These are phyloP conservation scores for Tholera decimalis DNA, from an alignment of 2,888 invertebrate species.

Conservation along the genomic window DNA sequence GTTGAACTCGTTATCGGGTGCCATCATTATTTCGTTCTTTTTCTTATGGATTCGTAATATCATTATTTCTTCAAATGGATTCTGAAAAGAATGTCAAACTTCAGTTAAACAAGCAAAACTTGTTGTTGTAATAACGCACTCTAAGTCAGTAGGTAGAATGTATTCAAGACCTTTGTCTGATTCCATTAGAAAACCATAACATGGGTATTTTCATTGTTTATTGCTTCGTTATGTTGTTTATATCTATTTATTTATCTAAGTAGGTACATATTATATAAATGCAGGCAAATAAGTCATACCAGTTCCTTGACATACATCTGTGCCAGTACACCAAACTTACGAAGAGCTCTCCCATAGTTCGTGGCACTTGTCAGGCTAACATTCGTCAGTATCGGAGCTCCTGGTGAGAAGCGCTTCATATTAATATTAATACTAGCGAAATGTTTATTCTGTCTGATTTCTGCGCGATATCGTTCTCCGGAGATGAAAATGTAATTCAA, in stretches of 20 bases:
- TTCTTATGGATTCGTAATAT: slow-evolving; percentile 79
- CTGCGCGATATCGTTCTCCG: slow-evolving; percentile 12
- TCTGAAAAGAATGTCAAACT: slow-evolving; percentile 68
- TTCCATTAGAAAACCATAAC: no score
- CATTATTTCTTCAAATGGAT: slow-evolving; percentile 80
- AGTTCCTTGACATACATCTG: slow-evolving; percentile 78
- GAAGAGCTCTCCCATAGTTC: slow-evolving; percentile 73
- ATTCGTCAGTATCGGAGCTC: slow-evolving; percentile 83
- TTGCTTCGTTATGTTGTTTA: no score
- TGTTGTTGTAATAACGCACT: no score
- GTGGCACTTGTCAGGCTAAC: slow-evolving; percentile 76
- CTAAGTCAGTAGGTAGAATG: no score
- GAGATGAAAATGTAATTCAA: slow-evolving; percentile 43
- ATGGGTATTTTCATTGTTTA: no score
- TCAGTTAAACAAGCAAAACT: no score
- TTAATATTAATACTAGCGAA: slow-evolving; percentile 48
- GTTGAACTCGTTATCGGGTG: slow-evolving; percentile 81
- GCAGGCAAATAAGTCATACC: slow-evolving; percentile 68
- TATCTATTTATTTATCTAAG: no score
- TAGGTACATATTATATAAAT: no score
- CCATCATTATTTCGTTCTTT: slow-evolving; percentile 81
- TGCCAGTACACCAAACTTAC: slow-evolving; percentile 73
- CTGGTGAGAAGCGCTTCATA: slow-evolving; percentile 64
- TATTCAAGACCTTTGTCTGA: no score
- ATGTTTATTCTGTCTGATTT: slow-evolving; percentile 50